phyloP scores from a whole-genome alignment of 2,113 vertebrate genomes.

The Cyprinus carpio region DNA sequence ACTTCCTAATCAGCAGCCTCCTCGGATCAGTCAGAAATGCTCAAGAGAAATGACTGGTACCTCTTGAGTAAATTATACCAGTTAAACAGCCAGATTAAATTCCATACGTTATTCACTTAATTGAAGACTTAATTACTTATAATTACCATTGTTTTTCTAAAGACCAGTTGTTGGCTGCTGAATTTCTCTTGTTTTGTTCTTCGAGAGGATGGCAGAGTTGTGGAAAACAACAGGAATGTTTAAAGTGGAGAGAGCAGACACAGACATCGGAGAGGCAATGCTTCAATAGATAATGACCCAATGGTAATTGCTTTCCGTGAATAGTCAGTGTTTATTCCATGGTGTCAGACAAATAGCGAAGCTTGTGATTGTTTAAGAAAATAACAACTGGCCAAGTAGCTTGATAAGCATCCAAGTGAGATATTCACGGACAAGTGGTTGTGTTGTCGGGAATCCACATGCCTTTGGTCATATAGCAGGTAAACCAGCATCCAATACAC shows the following conservation, averaged over 20 bases:
- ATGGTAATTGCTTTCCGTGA: conserved; percentile 47
- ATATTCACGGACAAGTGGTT: background rate
- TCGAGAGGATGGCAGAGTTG: background rate
- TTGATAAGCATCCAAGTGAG: conserved; percentile 25
- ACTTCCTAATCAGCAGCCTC: background rate
- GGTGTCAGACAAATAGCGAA: conserved; percentile 12
- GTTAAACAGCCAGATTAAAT: conserved; percentile 48
- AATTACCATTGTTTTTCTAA: conserved; percentile 51
- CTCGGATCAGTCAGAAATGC: conserved; percentile 8
- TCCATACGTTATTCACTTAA: conserved; percentile 46
- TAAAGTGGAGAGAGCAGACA: conserved; percentile 35
- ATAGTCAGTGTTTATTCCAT: conserved; percentile 41
- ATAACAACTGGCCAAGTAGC: conserved; percentile 17
- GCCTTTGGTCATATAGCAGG: background rate
- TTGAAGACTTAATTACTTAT: conserved; percentile 54
- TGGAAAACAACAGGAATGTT: conserved; percentile 41
- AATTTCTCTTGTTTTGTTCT: conserved; percentile 47
- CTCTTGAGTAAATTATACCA: conserved; percentile 45
- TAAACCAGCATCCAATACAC: background rate
- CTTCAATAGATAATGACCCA: conserved; percentile 53
- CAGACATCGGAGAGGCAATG: conserved; percentile 11
- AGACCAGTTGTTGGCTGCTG: conserved; percentile 10
- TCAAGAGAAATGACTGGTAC: conserved; percentile 14
- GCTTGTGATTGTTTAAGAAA: conserved; percentile 28
- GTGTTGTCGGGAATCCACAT: too few relatives aligned